These are phyloP conservation scores for Hypsibius dujardini DNA, from an alignment of 1,140 invertebrate genomes.

Conservation along the genomic window DNA sequence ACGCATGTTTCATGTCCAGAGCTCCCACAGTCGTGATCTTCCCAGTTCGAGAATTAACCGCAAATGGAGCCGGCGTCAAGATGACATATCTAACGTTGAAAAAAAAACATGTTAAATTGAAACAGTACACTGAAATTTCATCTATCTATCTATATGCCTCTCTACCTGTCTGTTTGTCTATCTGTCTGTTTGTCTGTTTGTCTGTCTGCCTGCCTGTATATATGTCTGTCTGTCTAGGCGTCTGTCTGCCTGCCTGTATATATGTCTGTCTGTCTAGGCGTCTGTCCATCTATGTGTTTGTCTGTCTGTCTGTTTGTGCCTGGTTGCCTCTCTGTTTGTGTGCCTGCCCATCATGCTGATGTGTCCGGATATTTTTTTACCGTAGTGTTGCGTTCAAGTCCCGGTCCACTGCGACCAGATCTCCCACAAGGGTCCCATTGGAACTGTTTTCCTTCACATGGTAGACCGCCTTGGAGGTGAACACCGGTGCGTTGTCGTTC, in stretches of 20 bases:
- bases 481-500: slow-evolving; percentile 69
- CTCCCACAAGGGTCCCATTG: slow-evolving; percentile 27
- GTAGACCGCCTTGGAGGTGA: slow-evolving; percentile 33
- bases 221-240: no score
- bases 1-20: slow-evolving; percentile 28
- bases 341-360: background rate
- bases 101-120: background rate
- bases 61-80: slow-evolving; percentile 16
- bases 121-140: no score
- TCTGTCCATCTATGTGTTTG: no score
- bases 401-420: slow-evolving; percentile 27
- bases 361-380: background rate
- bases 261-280: no score
- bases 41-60: slow-evolving; percentile 18
- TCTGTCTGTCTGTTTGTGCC: no score
- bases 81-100: background rate
- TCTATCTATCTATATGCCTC: no score
- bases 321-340: no score
- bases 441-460: slow-evolving; percentile 28
- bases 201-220: no score
- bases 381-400: slow-evolving; percentile 22
- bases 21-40: slow-evolving; percentile 28
- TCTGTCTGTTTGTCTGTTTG: no score
- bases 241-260: no score
- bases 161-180: no score